These are phyloP conservation scores for Musca domestica DNA, from an alignment of 1,140 invertebrate genomes.

Conservation along the genomic window DNA sequence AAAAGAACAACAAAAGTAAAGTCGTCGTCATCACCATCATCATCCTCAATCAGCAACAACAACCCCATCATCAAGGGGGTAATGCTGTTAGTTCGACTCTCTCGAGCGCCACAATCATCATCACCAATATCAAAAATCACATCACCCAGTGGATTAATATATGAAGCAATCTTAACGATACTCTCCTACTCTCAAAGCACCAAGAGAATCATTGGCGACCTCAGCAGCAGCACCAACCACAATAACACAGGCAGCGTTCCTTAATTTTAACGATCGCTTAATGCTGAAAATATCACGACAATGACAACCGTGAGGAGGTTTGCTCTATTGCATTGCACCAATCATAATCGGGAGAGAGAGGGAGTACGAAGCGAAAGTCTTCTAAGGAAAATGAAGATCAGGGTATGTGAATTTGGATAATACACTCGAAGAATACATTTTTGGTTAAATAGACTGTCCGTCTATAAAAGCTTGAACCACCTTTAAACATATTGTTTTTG, in stretches of 20 bases:
- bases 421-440: no score
- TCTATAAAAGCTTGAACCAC: no score
- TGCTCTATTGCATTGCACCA: no score
- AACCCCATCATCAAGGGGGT: no score
- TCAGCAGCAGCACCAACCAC: background rate
- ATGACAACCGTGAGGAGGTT: no score
- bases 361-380: no score
- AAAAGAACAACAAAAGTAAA: background rate
- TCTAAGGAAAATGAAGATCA: no score
- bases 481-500: no score
- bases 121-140: background rate
- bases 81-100: background rate
- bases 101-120: background rate
- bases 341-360: no score
- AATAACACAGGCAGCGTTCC: no score
- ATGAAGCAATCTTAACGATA: background rate
- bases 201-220: background rate
- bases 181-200: background rate
- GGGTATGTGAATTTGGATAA: no score
- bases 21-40: background rate
- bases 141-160: background rate
- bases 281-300: background rate
- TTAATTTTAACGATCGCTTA: conserved; percentile 12
- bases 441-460: no score
- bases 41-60: background rate